phyloP scores from a whole-genome alignment of 2,888 invertebrate species.

The Cyaniris semiargus region DNA sequence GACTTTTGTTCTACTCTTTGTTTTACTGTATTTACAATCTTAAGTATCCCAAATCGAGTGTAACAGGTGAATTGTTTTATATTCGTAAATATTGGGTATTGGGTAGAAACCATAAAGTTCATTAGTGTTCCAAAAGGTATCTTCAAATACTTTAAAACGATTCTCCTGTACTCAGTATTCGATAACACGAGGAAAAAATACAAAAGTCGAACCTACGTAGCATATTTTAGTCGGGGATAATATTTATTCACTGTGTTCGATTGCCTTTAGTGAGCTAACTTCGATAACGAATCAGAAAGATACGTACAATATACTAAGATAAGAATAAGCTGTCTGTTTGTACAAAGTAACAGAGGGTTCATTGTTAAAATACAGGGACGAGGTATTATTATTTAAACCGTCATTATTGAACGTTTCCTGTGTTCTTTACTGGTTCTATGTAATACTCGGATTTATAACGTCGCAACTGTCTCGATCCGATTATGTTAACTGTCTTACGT shows the following conservation, averaged over 20 bases:
- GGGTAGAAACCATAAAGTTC: slow-evolving; percentile 8
- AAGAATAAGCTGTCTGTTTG: slow-evolving; percentile 75
- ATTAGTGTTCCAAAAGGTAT: not conserved
- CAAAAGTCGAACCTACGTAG: slow-evolving; percentile 5
- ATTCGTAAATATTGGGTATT: not conserved
- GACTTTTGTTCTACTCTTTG: slow-evolving; percentile 14
- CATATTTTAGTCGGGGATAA: slow-evolving; percentile 9
- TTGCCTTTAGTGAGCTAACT: slow-evolving; percentile 46
- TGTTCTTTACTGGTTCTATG: slow-evolving; percentile 30
- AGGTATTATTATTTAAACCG: slow-evolving; percentile 67
- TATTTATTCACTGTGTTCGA: slow-evolving; percentile 26
- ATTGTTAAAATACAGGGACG: slow-evolving; percentile 67
- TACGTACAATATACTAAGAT: slow-evolving; percentile 59
- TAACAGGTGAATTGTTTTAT: slow-evolving; percentile 26
- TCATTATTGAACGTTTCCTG: slow-evolving; percentile 70
- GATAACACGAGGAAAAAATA: slow-evolving; percentile 1
- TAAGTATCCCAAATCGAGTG: slow-evolving; percentile 5
- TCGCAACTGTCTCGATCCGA: not conserved
- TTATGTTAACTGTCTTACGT: not conserved
- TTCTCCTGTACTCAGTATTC: slow-evolving; percentile 1
- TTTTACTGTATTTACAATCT: not conserved
- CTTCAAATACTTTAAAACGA: slow-evolving; percentile 5
- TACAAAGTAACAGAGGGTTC: slow-evolving; percentile 71
- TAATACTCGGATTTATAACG: not conserved
- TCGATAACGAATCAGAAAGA: slow-evolving; percentile 48